A percentile compares a stretch with the other conserved stretches of the same genome.
Evolutionary conservation across 2,797 vertebrate genomes (phyloP).

Genomic region (Alca torda): DNA sequence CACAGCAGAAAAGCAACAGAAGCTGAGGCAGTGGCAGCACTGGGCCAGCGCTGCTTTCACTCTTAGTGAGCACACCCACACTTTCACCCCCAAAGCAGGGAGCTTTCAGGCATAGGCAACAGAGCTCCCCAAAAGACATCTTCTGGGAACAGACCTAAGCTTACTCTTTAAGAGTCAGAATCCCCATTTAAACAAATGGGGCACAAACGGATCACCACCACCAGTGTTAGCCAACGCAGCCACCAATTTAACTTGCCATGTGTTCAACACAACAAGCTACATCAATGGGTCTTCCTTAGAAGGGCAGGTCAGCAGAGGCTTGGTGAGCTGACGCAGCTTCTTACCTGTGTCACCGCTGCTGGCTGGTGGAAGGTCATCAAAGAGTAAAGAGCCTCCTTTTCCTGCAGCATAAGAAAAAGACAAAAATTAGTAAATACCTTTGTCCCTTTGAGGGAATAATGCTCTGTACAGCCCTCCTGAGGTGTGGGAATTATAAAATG

Average conservation of each 20-base stretch:
- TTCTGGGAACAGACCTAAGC: background rate
- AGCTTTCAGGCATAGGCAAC: background rate
- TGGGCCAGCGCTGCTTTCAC: accelerated
- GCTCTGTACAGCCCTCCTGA: background rate
- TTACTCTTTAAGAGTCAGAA: background rate
- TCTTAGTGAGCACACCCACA: accelerated
- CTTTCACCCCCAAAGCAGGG: background rate
- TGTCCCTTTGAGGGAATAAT: background rate
- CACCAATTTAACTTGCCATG: accelerated
- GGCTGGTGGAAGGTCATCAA: conserved; percentile 76
- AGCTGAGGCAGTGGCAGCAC: background rate
- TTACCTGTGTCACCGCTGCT: conserved; percentile 74
- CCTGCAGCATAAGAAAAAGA: conserved; percentile 58
- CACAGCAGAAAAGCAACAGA: background rate
- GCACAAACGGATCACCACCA: accelerated
- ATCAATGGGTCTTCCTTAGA: background rate
- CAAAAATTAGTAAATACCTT: background rate
- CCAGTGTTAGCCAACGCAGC: background rate
- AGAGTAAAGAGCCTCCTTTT: conserved; percentile 70
- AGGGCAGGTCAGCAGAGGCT: background rate
- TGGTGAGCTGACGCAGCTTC: background rate
- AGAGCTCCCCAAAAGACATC: background rate
- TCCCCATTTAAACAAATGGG: accelerated
- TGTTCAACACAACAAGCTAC: background rate
- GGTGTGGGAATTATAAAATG: background rate